These are phyloP conservation scores for Bos taurus DNA, from an alignment of 2,113 vertebrate species.

Conservation along the genomic window ARS-UCD2.0 NC_037329.1:39482001-39482500, in stretches of 20 bases:
- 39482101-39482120: too few relatives aligned
- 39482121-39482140: too few relatives aligned
- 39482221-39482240: too few relatives aligned
- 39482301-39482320: not conserved
- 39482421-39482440: not conserved
- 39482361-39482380: not conserved
- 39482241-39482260: too few relatives aligned
- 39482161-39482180: too few relatives aligned
- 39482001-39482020: too few relatives aligned
- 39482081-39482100: accelerated
- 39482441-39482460: not conserved
- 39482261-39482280: not conserved
- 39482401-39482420: not conserved
- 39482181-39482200: too few relatives aligned
- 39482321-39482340: not conserved
- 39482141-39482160: too few relatives aligned
- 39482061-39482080: too few relatives aligned
- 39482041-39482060: too few relatives aligned
- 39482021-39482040: too few relatives aligned
- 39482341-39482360: not conserved
- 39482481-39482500: not conserved
- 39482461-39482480: not conserved
- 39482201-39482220: too few relatives aligned
- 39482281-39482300: not conserved
- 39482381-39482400: not conserved